Conservation (phyloP, 2,888 invertebrate species). For the Atherix ibis region DNA sequence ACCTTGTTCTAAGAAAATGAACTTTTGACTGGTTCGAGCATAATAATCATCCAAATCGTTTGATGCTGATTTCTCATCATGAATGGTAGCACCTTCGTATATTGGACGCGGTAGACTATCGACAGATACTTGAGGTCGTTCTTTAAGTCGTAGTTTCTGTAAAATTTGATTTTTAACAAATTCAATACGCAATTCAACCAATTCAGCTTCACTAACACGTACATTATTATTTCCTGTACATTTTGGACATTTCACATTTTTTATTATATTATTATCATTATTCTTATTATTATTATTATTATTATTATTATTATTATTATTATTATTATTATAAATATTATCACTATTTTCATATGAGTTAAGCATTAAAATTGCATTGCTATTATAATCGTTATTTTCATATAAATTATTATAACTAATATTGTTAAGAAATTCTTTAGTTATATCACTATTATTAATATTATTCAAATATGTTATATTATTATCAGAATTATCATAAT, state of each 20-base stretch:
- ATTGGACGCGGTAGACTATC: constrained; percentile 59
- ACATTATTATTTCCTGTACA: constrained; percentile 16
- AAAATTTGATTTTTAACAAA: constrained; percentile 73
- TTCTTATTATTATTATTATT: neutral
- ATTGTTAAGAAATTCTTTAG: constrained; percentile 6
- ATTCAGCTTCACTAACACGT: constrained; percentile 37
- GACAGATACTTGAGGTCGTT: constrained; percentile 43
- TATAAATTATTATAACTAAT: constrained; percentile 9
- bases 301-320: constrained; percentile 1
- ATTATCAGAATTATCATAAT: constrained; percentile 4
- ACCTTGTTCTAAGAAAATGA: constrained; percentile 69
- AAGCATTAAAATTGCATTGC: neutral
- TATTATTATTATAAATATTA: neutral
- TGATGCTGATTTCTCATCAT: constrained; percentile 21
- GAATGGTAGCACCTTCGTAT: constrained; percentile 50
- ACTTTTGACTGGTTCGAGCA: constrained; percentile 69
- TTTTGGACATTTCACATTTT: constrained; percentile 21
- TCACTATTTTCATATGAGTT: constrained; percentile 10
- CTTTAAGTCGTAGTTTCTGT: constrained; percentile 59
- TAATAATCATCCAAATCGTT: constrained; percentile 60
- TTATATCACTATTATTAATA: constrained; percentile 1
- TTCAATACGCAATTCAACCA: constrained; percentile 57
- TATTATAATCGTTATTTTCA: constrained; percentile 7
- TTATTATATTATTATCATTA: no score
- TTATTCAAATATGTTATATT: constrained; percentile 8